These are phyloP conservation scores for Megaceryle alcyon DNA, from an alignment of 2,797 vertebrate genomes.

Conservation along the genomic window DNA sequence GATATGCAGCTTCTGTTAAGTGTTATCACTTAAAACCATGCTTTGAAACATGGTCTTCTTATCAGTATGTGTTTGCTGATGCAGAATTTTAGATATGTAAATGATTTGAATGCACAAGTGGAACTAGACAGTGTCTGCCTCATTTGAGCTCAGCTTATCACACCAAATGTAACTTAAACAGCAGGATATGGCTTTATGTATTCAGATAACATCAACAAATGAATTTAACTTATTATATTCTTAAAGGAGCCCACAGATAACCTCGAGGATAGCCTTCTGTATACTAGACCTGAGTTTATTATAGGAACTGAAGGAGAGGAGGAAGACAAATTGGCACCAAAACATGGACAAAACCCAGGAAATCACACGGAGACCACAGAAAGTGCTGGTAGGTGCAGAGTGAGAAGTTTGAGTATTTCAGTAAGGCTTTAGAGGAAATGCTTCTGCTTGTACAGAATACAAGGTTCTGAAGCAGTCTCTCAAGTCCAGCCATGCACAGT, in stretches of 20 bases:
- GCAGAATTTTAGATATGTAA: background rate
- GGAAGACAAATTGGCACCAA: slow-evolving; percentile 81
- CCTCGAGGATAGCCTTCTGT: slow-evolving; percentile 93
- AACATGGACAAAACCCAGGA: slow-evolving; percentile 85
- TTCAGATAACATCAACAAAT: background rate
- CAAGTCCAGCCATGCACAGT: background rate
- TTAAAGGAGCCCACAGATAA: slow-evolving; percentile 93
- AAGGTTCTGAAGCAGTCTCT: background rate
- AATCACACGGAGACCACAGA: slow-evolving; percentile 77
- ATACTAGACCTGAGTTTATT: slow-evolving; percentile 86
- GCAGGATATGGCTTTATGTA: background rate
- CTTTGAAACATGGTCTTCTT: background rate
- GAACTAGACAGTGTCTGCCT: background rate
- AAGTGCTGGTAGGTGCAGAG: slow-evolving; percentile 81
- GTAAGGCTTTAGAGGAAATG: background rate
- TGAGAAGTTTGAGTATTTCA: background rate
- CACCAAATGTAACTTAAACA: background rate
- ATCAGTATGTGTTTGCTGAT: background rate
- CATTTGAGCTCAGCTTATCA: background rate
- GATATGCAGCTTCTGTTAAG: background rate
- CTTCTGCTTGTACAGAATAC: background rate
- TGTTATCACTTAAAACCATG: background rate
- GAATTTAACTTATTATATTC: slow-evolving; percentile 34
- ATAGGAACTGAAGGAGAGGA: slow-evolving; percentile 85
- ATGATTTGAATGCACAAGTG: background rate